phyloP scores from a whole-genome alignment of 2,113 vertebrate species.

The Lagopus muta region DNA sequence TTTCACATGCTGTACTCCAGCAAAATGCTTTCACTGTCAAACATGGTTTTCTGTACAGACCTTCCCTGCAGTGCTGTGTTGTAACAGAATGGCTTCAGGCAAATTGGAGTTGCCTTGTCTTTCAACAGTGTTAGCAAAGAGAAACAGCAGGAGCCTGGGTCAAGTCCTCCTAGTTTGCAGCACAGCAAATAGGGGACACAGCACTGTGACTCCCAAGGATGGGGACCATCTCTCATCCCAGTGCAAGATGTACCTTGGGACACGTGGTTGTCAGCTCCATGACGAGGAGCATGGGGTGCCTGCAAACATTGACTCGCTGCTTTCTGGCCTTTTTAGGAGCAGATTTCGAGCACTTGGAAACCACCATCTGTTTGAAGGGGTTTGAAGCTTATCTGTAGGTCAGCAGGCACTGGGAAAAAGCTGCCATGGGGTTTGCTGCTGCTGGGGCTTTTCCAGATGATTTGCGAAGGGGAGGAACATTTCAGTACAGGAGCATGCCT shows the following conservation, averaged over 20 bases:
- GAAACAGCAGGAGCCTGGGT: background rate
- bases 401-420: background rate
- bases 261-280: accelerated
- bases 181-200: accelerated
- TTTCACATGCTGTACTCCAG: background rate
- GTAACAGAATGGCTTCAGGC: accelerated
- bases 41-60: background rate
- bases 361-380: accelerated
- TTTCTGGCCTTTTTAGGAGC: background rate
- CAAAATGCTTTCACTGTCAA: background rate
- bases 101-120: background rate
- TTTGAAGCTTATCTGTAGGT: background rate
- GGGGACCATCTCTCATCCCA: background rate
- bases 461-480: background rate
- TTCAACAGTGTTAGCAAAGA: background rate
- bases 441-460: background rate
- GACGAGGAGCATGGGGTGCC: accelerated
- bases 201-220: accelerated
- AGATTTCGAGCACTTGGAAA: background rate
- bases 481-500: background rate
- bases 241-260: accelerated
- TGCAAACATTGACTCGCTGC: background rate
- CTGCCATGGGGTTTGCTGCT: background rate
- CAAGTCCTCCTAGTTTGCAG: background rate
- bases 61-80: background rate